Evolutionary conservation across 2,888 invertebrate species (phyloP), one percentile per base, ranked within the genome.

Genomic region (Miltochrista miniata): DNA sequence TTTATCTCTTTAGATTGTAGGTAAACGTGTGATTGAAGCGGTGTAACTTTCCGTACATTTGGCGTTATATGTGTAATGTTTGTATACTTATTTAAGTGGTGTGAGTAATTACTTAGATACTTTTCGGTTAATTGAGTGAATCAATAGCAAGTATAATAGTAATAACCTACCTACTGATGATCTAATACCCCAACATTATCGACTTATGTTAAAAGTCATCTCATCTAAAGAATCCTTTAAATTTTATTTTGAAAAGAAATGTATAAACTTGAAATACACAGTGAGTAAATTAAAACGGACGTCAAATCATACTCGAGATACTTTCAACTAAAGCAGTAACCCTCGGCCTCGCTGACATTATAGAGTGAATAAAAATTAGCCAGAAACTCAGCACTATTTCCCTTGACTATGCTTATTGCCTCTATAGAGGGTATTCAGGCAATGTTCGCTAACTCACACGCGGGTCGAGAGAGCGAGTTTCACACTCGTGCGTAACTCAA

Each of bases 401-500:
- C 74, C 66, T 69, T 74, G 70, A 60, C 65, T 61, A 66, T 70
- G 78, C 75, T 87, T 83, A 87, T 87, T 87, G 72, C 82, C 86
- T 79, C 78, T 81, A 79, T 80, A 81, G 76, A 79, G 81, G 79
- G 85, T 74, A 87, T 89, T 87, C 83, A 87, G 81, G 80, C 80
- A 82, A 77, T 85, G 67, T 72, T 68, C 62, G 62, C 58, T 64
- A 60, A 74, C 75, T 74, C 74, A 74, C 61, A 61, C 59, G 58
- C 59, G 74, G 70, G 74, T 81, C 65, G 78, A 86, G 85, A 81
- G 87, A 80, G 87, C 82, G 74, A 84, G 79, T 87, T 89, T 88
- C 87, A 81, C 87, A 89, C 88, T 88, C 84, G 81, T 77, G 85
- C 85, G 83, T 85, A 78, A 82, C 73, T 76, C 74, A 77, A 75